A percentile compares a stretch with the other conserved stretches of the same genome.
Conservation (phyloP, 2,113 vertebrate species). For the Kryptolebias marmoratus region DNA sequence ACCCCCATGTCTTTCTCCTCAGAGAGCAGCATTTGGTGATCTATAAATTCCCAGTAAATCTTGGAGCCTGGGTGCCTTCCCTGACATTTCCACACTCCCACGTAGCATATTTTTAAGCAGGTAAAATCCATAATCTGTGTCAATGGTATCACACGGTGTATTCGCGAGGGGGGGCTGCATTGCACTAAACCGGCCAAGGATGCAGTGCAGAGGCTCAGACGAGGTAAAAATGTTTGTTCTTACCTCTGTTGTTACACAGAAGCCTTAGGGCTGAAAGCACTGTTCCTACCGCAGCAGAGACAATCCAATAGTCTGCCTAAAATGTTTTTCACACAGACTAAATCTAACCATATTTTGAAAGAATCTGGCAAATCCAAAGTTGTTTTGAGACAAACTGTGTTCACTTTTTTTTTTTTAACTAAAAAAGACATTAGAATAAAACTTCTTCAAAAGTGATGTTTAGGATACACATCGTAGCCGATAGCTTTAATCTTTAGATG, state of each 20-base stretch:
- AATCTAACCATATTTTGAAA: slow-evolving; percentile 38
- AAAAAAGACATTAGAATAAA: neutral
- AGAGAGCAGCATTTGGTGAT: slow-evolving; percentile 73
- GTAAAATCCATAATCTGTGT: slow-evolving; percentile 84
- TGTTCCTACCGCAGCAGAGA: slow-evolving; percentile 62
- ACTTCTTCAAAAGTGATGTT: neutral
- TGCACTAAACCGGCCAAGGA: slow-evolving; percentile 67
- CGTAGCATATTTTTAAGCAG: slow-evolving; percentile 80
- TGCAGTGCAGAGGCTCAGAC: slow-evolving; percentile 67
- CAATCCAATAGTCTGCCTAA: slow-evolving; percentile 60
- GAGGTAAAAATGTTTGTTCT: slow-evolving; percentile 77
- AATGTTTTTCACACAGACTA: slow-evolving; percentile 23
- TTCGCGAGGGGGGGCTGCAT: slow-evolving; percentile 55
- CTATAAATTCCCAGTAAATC: slow-evolving; percentile 81
- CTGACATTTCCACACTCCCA: slow-evolving; percentile 80
- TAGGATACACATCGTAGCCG: neutral
- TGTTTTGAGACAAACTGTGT: neutral
- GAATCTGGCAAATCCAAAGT: neutral
- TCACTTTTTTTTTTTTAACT: no score
- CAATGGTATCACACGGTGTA: slow-evolving; percentile 79
- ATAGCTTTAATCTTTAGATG: no score
- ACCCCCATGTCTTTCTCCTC: slow-evolving; percentile 39
- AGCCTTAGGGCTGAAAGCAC: slow-evolving; percentile 63
- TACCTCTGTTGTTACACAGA: slow-evolving; percentile 69
- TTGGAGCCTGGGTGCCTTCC: slow-evolving; percentile 68